Evolutionary conservation across 1,140 invertebrate genomes (phyloP).

Genomic region (Galleria mellonella): DNA sequence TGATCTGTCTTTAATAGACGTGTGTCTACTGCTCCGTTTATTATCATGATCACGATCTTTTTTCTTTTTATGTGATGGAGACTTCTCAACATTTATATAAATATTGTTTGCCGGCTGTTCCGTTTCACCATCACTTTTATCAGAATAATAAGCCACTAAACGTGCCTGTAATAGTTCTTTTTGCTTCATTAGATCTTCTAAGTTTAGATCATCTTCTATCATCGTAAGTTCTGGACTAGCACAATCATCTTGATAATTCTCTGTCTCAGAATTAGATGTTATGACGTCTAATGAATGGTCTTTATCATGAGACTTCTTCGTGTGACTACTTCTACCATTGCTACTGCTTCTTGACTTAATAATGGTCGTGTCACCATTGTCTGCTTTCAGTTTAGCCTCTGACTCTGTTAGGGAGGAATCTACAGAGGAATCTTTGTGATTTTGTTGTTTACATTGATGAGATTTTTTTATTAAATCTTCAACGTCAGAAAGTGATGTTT

Average conservation of each 20-base stretch:
- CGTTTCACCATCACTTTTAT: conserved; percentile 52
- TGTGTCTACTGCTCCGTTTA: conserved; percentile 28
- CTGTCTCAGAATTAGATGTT: conserved; percentile 82
- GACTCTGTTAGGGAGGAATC: conserved; percentile 1
- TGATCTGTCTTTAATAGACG: conserved; percentile 34
- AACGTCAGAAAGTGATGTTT: conserved; percentile 57
- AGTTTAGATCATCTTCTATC: conserved; percentile 89
- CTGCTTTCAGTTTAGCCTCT: conserved; percentile 33
- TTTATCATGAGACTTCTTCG: conserved; percentile 16
- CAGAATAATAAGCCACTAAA: conserved; percentile 76
- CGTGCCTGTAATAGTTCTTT: conserved; percentile 83
- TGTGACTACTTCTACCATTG: conserved; percentile 37
- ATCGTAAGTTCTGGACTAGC: conserved; percentile 85
- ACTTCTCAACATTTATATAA: conserved; percentile 35
- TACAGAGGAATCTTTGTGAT: conserved; percentile 10
- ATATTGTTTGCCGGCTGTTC: conserved; percentile 23
- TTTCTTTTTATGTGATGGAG: conserved; percentile 23
- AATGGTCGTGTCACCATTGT: conserved; percentile 36
- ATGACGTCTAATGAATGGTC: conserved; percentile 76
- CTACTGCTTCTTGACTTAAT: conserved; percentile 35
- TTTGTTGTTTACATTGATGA: conserved; percentile 23
- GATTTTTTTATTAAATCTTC: conserved; percentile 53
- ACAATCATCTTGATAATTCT: conserved; percentile 80
- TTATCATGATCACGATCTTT: conserved; percentile 21
- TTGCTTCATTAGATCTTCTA: conserved; percentile 92